Evolutionary conservation across 2,113 vertebrate species (phyloP).

Genomic region (Henicopernis longicauda): DNA sequence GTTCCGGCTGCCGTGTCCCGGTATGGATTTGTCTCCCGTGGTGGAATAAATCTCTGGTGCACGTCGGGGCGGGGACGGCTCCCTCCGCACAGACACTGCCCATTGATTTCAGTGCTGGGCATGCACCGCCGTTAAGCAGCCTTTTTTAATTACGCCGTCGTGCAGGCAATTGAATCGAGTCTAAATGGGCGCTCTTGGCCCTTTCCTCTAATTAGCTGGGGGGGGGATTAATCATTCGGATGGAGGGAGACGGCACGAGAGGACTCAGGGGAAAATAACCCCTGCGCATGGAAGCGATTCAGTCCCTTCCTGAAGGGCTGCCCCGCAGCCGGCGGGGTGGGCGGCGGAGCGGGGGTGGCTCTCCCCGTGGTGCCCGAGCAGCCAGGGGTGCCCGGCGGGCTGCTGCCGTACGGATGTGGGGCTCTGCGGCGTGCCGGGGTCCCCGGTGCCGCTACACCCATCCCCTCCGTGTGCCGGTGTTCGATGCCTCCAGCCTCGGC

Average conservation of each 20-base stretch:
- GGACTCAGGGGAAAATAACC: background rate
- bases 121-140: background rate
- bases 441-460: background rate
- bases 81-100: background rate
- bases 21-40: background rate
- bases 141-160: background rate
- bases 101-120: background rate
- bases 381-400: background rate
- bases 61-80: background rate
- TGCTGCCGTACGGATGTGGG: background rate
- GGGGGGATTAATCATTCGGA: background rate
- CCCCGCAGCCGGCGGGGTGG: background rate
- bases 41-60: background rate
- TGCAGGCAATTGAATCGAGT: background rate
- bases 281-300: rapidly evolving
- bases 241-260: background rate
- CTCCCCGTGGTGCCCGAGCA: background rate
- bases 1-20: background rate
- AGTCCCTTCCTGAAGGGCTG: rapidly evolving
- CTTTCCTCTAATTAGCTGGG: constrained; percentile 2
- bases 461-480: background rate
- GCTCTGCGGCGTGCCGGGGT: background rate
- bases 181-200: background rate
- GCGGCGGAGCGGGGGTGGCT: rapidly evolving
- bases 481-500: background rate